Percentiles rank a stretch among this genome's conserved stretches.
phyloP scores from a whole-genome alignment of 1,140 invertebrate species.

The Amyelois transitella region DNA sequence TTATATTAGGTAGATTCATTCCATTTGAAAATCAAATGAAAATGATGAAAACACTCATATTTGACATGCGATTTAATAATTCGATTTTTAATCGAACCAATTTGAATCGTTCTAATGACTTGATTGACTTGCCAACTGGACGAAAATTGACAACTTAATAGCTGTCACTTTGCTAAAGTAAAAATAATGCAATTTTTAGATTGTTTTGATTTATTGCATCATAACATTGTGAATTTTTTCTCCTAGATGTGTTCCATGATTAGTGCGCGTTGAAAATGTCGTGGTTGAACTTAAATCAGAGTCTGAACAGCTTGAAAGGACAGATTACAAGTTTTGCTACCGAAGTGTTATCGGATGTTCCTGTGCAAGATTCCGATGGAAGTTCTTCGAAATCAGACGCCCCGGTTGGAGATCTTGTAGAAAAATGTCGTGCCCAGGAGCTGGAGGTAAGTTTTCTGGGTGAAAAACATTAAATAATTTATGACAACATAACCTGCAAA shows the following conservation, averaged over 20 bases:
- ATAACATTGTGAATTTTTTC: conserved; percentile 31
- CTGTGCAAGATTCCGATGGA: conserved; percentile 74
- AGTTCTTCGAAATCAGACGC: conserved; percentile 51
- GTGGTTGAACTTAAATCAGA: conserved; percentile 84
- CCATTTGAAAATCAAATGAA: no score
- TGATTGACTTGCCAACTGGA: conserved; percentile 74
- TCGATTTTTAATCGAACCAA: background rate
- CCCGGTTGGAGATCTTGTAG: conserved; percentile 75
- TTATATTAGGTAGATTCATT: no score
- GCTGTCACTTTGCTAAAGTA: conserved; percentile 53
- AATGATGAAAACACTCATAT: no score
- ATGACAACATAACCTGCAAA: conserved; percentile 5
- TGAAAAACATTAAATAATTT: background rate
- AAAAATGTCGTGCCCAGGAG: conserved; percentile 77
- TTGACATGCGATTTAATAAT: background rate
- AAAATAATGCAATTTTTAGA: conserved; percentile 66
- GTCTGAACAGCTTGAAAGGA: conserved; percentile 82
- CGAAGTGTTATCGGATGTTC: conserved; percentile 79
- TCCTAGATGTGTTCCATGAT: conserved; percentile 45
- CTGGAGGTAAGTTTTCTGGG: conserved; percentile 74
- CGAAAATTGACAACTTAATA: conserved; percentile 67
- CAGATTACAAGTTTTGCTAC: conserved; percentile 85
- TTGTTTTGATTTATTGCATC: conserved; percentile 56
- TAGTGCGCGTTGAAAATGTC: conserved; percentile 76
- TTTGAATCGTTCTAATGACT: background rate